Percentiles rank a stretch among this genome's conserved stretches.
These are phyloP conservation scores for Stichodactyla helianthus DNA, from an alignment of 64 coral and sea anemone genomes.

Conservation along the genomic window DNA sequence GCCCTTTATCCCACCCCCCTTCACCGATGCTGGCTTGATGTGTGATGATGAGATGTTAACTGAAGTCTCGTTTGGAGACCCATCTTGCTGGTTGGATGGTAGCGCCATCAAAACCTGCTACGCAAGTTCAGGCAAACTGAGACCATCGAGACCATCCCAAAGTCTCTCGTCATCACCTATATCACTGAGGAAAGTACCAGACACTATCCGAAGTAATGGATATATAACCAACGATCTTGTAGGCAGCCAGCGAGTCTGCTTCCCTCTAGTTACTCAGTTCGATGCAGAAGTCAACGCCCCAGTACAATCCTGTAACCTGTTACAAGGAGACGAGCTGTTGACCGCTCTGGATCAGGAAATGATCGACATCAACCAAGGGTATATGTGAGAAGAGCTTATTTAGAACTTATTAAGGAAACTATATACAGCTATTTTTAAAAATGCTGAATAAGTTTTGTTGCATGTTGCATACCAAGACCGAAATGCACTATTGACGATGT, in stretches of 20 bases:
- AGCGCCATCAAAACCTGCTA: constrained; percentile 5
- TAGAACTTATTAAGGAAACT: not conserved
- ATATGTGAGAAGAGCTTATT: not conserved
- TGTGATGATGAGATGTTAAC: constrained; percentile 65
- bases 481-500: too few relatives aligned
- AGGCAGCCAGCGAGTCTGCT: constrained; percentile 21
- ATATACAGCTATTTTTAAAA: not conserved
- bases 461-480: too few relatives aligned
- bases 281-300: constrained; percentile 81
- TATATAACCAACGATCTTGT: constrained; percentile 65
- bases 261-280: constrained; percentile 44
- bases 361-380: constrained; percentile 8
- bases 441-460: too few relatives aligned
- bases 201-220: constrained; percentile 26
- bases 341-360: constrained; percentile 53
- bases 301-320: constrained; percentile 49
- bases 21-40: constrained; percentile 50
- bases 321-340: constrained; percentile 72
- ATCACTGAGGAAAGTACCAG: constrained; percentile 22
- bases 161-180: constrained; percentile 42
- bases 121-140: constrained; percentile 3
- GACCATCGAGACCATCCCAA: not conserved
- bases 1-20: constrained; percentile 74
- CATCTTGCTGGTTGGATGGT: constrained; percentile 51
- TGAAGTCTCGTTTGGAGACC: constrained; percentile 72